Evolutionary conservation across 2,113 vertebrate species (phyloP).

Genomic region (Myrmecophaga tridactyla): DNA sequence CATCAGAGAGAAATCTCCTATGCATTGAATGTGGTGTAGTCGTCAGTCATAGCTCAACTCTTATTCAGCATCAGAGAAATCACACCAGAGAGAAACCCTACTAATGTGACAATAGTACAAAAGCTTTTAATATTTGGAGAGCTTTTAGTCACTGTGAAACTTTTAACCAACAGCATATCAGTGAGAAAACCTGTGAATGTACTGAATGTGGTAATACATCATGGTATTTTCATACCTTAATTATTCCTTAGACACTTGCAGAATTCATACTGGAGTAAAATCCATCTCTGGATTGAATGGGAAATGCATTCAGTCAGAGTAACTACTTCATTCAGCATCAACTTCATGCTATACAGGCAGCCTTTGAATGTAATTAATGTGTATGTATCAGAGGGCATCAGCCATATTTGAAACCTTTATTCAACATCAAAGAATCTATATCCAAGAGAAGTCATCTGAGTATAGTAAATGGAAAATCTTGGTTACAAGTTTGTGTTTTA

Average conservation of each 20-base stretch:
- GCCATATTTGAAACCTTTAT: not conserved
- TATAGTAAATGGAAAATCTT: not conserved
- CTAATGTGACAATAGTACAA: too few relatives aligned
- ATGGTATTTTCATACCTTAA: conserved; percentile 17
- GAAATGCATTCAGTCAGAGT: conserved; percentile 43
- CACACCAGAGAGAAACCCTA: too few relatives aligned
- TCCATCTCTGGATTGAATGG: conserved; percentile 35
- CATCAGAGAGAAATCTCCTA: too few relatives aligned
- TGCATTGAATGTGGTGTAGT: too few relatives aligned
- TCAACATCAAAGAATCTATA: conserved; percentile 6
- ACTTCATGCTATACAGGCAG: conserved; percentile 48
- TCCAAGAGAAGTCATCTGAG: conserved; percentile 38
- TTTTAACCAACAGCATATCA: conserved; percentile 27
- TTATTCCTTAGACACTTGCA: not conserved
- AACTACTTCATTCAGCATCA: conserved; percentile 19
- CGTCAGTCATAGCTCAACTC: too few relatives aligned
- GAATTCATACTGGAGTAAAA: conserved; percentile 52
- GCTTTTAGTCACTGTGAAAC: conserved; percentile 19
- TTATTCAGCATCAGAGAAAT: too few relatives aligned
- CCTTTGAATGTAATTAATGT: conserved; percentile 16
- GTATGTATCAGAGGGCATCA: not conserved
- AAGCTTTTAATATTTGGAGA: too few relatives aligned
- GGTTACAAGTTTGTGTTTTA: conserved; percentile 29
- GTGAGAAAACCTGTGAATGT: conserved; percentile 51
- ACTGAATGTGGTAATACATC: conserved; percentile 54